phyloP scores from a whole-genome alignment of 2,113 vertebrate species.

The Ciconia maguari region DNA sequence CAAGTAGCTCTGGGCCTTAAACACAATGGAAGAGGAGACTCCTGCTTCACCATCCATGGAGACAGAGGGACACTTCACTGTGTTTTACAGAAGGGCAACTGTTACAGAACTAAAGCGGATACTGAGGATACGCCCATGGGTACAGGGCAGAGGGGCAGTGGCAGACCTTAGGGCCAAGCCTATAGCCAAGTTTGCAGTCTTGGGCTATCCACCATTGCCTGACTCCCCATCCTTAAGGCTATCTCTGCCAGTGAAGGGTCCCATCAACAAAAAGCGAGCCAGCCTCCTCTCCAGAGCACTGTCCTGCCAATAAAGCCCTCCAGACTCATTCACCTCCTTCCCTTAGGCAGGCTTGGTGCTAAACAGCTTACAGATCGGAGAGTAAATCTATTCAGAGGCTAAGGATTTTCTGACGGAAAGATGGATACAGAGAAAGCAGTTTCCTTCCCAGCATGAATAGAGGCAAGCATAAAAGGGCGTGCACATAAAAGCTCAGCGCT shows the following conservation, averaged over 20 bases:
- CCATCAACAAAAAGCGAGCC: background rate
- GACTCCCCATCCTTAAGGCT: background rate
- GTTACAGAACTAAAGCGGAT: background rate
- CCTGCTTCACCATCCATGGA: background rate
- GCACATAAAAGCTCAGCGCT: background rate
- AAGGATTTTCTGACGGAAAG: slow-evolving; percentile 59
- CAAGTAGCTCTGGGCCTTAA: background rate
- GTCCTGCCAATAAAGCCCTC: slow-evolving; percentile 16
- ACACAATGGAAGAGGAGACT: background rate
- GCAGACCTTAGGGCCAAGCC: background rate
- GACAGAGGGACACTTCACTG: background rate
- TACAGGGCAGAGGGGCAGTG: background rate
- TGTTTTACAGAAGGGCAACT: background rate
- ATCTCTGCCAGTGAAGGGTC: background rate
- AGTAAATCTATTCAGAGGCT: slow-evolving; percentile 10
- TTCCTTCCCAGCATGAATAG: background rate
- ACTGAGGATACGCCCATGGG: background rate
- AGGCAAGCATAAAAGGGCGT: background rate
- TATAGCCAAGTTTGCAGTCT: background rate
- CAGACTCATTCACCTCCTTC: slow-evolving; percentile 10
- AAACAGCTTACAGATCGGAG: background rate
- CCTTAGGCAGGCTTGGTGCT: background rate
- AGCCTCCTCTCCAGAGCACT: background rate
- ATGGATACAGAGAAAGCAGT: background rate
- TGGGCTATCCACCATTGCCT: background rate